A percentile compares a stretch with the other conserved stretches of the same genome.
Conservation (phyloP, 2,888 invertebrate genomes). For the Plemyria rubiginata region DNA sequence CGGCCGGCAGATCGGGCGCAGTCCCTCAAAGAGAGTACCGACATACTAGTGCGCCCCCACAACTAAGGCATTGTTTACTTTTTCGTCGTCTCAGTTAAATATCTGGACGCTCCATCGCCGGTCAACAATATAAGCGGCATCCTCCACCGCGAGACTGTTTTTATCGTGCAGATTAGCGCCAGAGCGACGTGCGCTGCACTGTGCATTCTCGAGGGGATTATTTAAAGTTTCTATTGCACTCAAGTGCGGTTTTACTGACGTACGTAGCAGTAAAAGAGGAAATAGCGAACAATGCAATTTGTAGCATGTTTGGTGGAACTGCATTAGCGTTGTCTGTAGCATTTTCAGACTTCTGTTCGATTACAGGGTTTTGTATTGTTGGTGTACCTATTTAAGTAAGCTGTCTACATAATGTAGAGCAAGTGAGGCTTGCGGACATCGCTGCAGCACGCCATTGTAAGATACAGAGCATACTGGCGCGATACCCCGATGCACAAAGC, state of each 20-base stretch:
- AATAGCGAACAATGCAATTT: constrained; percentile 26
- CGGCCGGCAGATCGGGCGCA: constrained; percentile 48
- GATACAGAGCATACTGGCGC: constrained; percentile 60
- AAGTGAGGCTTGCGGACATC: constrained; percentile 17
- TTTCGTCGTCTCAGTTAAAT: constrained; percentile 65
- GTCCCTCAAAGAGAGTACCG: constrained; percentile 48
- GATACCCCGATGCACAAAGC: constrained; percentile 72
- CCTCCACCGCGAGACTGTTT: constrained; percentile 57
- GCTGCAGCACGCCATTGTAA: constrained; percentile 50
- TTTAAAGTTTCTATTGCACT: constrained; percentile 61
- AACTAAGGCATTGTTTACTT: constrained; percentile 69
- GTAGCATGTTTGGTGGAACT: constrained; percentile 25
- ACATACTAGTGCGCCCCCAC: constrained; percentile 48
- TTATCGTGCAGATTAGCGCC: constrained; percentile 66
- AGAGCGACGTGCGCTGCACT: constrained; percentile 59
- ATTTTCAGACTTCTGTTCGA: constrained; percentile 21
- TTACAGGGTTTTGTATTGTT: constrained; percentile 6
- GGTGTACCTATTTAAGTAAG: constrained; percentile 19
- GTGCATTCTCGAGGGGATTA: constrained; percentile 65
- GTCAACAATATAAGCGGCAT: constrained; percentile 65
- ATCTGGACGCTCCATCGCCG: constrained; percentile 68
- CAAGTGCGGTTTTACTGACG: constrained; percentile 36
- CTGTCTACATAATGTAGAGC: constrained; percentile 8
- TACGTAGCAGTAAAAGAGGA: constrained; percentile 23
- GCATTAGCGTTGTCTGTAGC: constrained; percentile 24